Base-by-base conservation (phyloP, 2,888 invertebrate species). In the Leptopterna dolabrata region DNA sequence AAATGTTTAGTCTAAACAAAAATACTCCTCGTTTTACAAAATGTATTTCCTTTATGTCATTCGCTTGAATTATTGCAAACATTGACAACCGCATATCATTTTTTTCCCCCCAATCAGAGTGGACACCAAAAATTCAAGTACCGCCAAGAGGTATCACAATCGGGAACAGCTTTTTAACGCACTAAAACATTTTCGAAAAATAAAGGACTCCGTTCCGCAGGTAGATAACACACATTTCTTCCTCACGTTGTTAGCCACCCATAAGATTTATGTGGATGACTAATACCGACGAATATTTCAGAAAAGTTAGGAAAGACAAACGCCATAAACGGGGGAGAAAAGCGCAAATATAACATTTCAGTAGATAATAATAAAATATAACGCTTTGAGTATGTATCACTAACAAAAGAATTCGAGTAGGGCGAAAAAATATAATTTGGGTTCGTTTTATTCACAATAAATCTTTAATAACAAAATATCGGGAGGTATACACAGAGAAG, bases 1-100 rank as follows among this genome's bases (percentile, higher is more conserved):
- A 43, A 85, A 55, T 78, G 24, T 51, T 76, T 55, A 16, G 84
- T 85, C 84, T 85, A 73, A 85, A 47, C 73, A 73, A 85, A 85
- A 85, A 73, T 73, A 85, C 83, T 83, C 83, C 19, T 63, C 63
- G 27, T 78, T 27, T 41, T 41, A 45, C 36, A 78, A 78, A 78
- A 78, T 36, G 16, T 13, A 19, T 19, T 63, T 24, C 11, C 24
- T 13, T 63, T 19, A 3, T 55, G 24, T 63, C 27, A 24, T 63
- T 11, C 63, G 63, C 27, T 63, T 63, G 63, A 63, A 19, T 63
- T 63, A 63, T 63, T 63, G 63, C 63, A 63, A 63, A 63, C 19
- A 19, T 19, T 63, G 63, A 63, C n/a, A n/a, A 63, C 63, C 63
- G 63, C 24, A 2, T 27, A 24, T 63, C 24, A 63, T 11, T 63